Percentiles rank a stretch among this genome's conserved stretches.
phyloP scores from a whole-genome alignment of 2,113 vertebrate species.

The Columbina picui region DNA sequence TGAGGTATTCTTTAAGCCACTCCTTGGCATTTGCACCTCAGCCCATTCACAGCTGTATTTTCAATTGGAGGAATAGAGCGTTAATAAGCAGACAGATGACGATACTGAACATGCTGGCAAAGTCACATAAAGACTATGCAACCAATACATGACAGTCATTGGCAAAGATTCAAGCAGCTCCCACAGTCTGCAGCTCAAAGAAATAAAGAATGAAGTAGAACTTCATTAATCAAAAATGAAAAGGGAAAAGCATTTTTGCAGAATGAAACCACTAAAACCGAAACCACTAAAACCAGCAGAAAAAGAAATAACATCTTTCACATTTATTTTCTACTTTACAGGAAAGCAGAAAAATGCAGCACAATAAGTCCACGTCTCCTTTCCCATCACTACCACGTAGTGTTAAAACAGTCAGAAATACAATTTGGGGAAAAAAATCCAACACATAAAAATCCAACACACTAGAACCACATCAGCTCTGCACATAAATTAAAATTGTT shows the following conservation, averaged over 20 bases:
- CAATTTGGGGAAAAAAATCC: background rate
- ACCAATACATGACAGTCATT: background rate
- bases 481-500: background rate
- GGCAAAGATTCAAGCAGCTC: slow-evolving; percentile 65
- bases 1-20: background rate
- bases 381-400: background rate
- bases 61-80: background rate
- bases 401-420: background rate
- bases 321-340: background rate
- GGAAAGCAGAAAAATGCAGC: background rate
- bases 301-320: background rate
- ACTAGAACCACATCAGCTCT: background rate
- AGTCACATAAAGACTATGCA: slow-evolving; percentile 22
- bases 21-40: slow-evolving; percentile 19
- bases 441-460: background rate
- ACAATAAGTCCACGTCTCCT: background rate
- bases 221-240: slow-evolving; percentile 67
- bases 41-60: background rate
- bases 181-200: slow-evolving; percentile 44
- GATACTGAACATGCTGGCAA: background rate
- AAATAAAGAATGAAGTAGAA: slow-evolving; percentile 46
- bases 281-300: slow-evolving; percentile 11
- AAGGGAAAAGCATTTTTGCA: slow-evolving; percentile 40
- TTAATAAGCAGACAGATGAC: background rate
- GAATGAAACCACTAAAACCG: slow-evolving; percentile 42